Evolutionary conservation across 1,140 invertebrate genomes (phyloP).

Genomic region (Mactra quadrangularis): DNA sequence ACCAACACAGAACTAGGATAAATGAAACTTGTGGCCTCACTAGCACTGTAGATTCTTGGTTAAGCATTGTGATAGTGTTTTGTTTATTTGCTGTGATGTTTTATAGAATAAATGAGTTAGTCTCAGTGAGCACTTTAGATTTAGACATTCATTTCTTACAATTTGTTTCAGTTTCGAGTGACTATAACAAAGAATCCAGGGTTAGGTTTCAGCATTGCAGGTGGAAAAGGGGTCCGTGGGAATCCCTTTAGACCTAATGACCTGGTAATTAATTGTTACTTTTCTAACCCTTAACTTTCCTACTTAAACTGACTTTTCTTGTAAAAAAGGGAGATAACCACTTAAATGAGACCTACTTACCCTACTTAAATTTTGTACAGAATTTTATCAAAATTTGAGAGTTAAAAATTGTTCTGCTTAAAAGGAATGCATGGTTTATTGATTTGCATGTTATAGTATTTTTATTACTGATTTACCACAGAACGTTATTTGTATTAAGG

Average conservation of each 20-base stretch:
- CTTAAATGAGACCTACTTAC: too few relatives aligned
- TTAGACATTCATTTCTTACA: constrained; percentile 39
- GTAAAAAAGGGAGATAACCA: too few relatives aligned
- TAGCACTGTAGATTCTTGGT: neutral
- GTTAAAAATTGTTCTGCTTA: too few relatives aligned
- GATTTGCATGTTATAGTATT: too few relatives aligned
- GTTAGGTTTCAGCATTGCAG: constrained; percentile 82
- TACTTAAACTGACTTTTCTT: too few relatives aligned
- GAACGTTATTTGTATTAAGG: too few relatives aligned
- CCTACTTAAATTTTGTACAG: too few relatives aligned
- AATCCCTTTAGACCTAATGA: constrained; percentile 81
- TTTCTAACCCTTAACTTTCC: constrained; percentile 6
- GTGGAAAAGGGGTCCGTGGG: constrained; percentile 79
- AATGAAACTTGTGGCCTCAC: too few relatives aligned
- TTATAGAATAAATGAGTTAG: constrained; percentile 13
- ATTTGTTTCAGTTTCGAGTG: constrained; percentile 77
- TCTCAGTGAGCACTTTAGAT: constrained; percentile 7
- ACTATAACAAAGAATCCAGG: constrained; percentile 81
- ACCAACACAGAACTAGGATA: too few relatives aligned
- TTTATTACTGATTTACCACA: too few relatives aligned
- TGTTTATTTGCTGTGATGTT: constrained; percentile 6
- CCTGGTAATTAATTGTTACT: constrained; percentile 59
- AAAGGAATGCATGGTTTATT: too few relatives aligned
- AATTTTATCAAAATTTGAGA: too few relatives aligned
- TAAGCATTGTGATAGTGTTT: neutral